Conservation (phyloP, 2,888 invertebrate species). For the Drosophila hamatofila region DNA sequence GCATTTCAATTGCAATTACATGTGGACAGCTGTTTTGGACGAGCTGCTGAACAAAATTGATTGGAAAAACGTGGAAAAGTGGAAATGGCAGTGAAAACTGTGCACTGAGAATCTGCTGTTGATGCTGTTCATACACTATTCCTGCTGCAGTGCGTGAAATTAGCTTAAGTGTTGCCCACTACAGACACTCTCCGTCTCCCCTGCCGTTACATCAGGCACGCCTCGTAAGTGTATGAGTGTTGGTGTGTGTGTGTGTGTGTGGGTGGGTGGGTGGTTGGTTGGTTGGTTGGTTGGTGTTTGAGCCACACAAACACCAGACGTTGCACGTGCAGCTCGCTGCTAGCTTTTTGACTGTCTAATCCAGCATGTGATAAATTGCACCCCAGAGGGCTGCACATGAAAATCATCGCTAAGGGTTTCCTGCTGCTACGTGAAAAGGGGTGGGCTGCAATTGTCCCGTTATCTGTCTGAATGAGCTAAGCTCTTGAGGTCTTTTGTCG, state of each 20-base stretch:
- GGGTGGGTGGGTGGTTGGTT: neutral
- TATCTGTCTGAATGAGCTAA: conserved; percentile 33
- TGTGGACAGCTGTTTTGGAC: conserved; percentile 71
- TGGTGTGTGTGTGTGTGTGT: neutral
- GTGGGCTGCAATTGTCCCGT: conserved; percentile 23
- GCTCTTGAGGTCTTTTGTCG: conserved; percentile 41
- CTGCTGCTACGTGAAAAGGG: neutral
- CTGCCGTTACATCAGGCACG: neutral
- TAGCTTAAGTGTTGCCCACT: conserved; percentile 74
- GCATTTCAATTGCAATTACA: conserved; percentile 57
- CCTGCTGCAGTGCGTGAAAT: conserved; percentile 80
- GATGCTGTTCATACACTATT: neutral
- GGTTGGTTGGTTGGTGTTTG: neutral
- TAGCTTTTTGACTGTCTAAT: conserved; percentile 84
- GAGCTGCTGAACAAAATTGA: conserved; percentile 42
- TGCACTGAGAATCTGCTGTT: conserved; percentile 2
- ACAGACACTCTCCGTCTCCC: neutral
- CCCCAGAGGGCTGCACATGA: conserved; percentile 83
- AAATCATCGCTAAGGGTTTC: conserved; percentile 61
- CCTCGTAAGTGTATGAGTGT: conserved; percentile 14
- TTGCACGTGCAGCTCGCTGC: conserved; percentile 60
- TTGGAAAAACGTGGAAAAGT: conserved; percentile 37
- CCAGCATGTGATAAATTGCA: conserved; percentile 85
- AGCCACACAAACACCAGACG: conserved; percentile 9
- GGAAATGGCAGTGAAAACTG: conserved; percentile 5